Base-by-base conservation (phyloP, 2,797 vertebrate species). In the Coregonus sp. region DNA sequence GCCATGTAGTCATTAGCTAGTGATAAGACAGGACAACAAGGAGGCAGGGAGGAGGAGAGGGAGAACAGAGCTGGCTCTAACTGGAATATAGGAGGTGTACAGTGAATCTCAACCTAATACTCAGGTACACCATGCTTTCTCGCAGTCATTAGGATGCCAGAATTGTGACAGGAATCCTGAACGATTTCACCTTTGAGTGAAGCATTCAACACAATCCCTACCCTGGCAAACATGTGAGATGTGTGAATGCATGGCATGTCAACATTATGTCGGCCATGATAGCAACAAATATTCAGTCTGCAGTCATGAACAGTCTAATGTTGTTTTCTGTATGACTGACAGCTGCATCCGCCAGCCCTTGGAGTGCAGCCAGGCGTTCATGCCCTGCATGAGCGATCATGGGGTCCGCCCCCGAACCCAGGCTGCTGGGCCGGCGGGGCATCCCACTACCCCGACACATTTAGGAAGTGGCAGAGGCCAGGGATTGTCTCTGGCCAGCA, bases 391-490 rank as follows among this genome's bases (percentile, higher is more conserved):
- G 88, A 86, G 7, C 69, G 85, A 85, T 84, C 89, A 86, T 14
- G 79, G 81, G 82, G 79, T 84, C 74, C 63, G 83, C 61, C 86
- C 84, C 78, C 37, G 68, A 75, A 86, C 79, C 76, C 77, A 69
- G 76, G 82, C 85, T 84, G 81, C 78, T 52, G 66, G 78, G 84
- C 79, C 74, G n/a, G 78, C 33, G n/a, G 89, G 85, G 85, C 78
- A 80, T 69, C 74, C 1, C 69, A 82, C 73, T 56, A 76, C 12
- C 3, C 81, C 69, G 56, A 91, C 87, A 91, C 47, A 73, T 92
- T 92, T 89, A 92, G 93, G 92, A 93, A 91, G 90, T 91, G 73
- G 80, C 16, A 77, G 75, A 90, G 85, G 79, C 87, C 81, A 78
- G 80, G 85, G 82, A 92, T 93, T 92, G 92, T 93, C 85, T 84